Percentiles rank a stretch among this genome's conserved stretches.
These are phyloP conservation scores for Nanorana parkeri DNA, from an alignment of 2,113 vertebrate genomes.

Conservation along the genomic window DNA sequence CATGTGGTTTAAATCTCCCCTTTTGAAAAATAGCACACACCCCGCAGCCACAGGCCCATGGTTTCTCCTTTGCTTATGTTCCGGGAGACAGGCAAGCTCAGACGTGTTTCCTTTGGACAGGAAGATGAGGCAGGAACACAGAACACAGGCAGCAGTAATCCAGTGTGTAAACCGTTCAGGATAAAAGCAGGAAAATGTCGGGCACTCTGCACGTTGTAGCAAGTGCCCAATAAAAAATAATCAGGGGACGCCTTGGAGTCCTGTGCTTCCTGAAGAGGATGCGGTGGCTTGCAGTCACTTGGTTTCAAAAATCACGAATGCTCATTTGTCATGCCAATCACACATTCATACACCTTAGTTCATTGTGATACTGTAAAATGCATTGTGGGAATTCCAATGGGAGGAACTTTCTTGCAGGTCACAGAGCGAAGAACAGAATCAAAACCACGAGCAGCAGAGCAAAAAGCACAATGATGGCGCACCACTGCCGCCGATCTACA, in stretches of 20 bases:
- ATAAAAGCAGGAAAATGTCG: background rate
- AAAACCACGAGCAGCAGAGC: conserved; percentile 86
- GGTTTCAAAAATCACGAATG: conserved; percentile 28
- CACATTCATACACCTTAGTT: conserved; percentile 14
- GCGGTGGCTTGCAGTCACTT: background rate
- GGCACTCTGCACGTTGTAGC: background rate
- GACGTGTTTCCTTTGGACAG: background rate
- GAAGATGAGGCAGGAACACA: conserved; percentile 18
- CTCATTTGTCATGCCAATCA: conserved; percentile 38
- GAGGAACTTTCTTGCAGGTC: conserved; percentile 64
- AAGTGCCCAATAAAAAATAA: background rate
- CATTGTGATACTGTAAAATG: background rate
- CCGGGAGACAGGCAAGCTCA: background rate
- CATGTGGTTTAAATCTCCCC: conserved; percentile 1
- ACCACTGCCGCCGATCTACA: conserved; percentile 97
- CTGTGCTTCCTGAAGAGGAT: background rate
- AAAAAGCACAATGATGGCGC: conserved; percentile 89
- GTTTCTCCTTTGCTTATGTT: background rate
- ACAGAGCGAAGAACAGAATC: conserved; percentile 88
- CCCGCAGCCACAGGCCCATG: background rate
- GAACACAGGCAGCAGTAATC: conserved; percentile 43
- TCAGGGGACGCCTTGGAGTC: background rate
- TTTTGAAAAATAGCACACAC: background rate
- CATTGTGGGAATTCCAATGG: background rate
- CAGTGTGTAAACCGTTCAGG: conserved; percentile 7